Conservation (phyloP, 2,113 vertebrate species). For the Setophaga coronata region DNA sequence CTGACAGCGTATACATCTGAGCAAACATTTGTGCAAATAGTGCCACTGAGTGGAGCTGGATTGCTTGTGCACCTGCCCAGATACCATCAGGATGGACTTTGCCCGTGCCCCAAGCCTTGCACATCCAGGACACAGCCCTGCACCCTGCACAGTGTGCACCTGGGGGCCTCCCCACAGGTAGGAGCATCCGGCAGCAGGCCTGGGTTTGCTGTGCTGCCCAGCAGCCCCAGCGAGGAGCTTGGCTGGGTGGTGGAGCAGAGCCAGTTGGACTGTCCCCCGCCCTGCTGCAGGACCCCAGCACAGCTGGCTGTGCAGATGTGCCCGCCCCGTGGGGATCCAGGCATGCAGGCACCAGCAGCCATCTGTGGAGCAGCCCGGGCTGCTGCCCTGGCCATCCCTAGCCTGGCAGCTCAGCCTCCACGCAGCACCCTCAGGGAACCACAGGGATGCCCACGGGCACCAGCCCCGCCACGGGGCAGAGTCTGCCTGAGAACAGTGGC, state of each 20-base stretch:
- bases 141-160: rapidly evolving
- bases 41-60: not conserved
- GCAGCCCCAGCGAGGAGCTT: rapidly evolving
- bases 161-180: not conserved
- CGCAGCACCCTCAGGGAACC: not conserved
- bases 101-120: not conserved
- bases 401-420: not conserved
- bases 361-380: rapidly evolving
- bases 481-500: rapidly evolving
- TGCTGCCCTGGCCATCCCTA: rapidly evolving
- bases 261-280: rapidly evolving
- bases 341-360: rapidly evolving
- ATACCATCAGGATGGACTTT: not conserved
- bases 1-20: not conserved
- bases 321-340: rapidly evolving
- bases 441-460: rapidly evolving
- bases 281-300: rapidly evolving
- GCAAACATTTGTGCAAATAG: not conserved
- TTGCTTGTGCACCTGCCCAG: not conserved
- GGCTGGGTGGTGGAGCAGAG: not conserved
- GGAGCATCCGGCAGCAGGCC: not conserved
- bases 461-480: rapidly evolving
- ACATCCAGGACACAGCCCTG: rapidly evolving
- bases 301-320: not conserved
- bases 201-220: not conserved